A percentile compares a stretch with the other conserved stretches of the same genome.
These are phyloP conservation scores for Anneissia japonica DNA, from an alignment of 35 echinoderm and acorn worm species.

Conservation along the genomic window DNA sequence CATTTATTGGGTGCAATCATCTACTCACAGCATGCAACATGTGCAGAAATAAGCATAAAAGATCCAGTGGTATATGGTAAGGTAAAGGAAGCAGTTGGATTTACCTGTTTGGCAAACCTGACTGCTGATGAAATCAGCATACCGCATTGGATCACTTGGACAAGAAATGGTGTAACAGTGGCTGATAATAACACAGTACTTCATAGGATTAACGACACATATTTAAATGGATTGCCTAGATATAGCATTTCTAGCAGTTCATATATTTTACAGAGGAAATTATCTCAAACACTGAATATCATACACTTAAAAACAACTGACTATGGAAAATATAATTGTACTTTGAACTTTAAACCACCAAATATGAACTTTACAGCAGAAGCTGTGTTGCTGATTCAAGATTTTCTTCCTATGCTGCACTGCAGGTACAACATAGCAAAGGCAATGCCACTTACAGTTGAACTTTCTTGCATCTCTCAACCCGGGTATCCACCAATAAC, in stretches of 20 bases:
- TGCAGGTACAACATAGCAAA: not conserved
- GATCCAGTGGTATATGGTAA: not conserved
- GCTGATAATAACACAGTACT: not conserved
- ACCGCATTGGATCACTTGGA: not conserved
- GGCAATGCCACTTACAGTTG: not conserved
- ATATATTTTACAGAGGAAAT: not conserved
- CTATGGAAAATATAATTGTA: not conserved
- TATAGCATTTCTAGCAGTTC: not conserved
- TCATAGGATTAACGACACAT: not conserved
- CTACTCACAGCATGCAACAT: not conserved
- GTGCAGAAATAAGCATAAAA: not conserved
- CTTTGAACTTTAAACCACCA: not conserved
- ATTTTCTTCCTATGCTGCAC: not conserved
- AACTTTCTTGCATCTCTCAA: not conserved
- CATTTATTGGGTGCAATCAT: too few species aligned
- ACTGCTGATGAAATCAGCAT: not conserved
- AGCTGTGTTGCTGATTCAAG: not conserved
- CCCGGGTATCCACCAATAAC: not conserved
- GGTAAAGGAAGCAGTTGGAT: too few species aligned
- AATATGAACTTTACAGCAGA: not conserved
- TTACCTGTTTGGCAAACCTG: not conserved
- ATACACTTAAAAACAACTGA: not conserved
- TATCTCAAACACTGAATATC: not conserved
- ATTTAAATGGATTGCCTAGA: not conserved
- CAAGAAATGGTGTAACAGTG: not conserved